Percentiles rank a stretch among this genome's conserved stretches.
phyloP scores from a whole-genome alignment of 1,140 invertebrate species.

The Bombus sibiricus region DNA sequence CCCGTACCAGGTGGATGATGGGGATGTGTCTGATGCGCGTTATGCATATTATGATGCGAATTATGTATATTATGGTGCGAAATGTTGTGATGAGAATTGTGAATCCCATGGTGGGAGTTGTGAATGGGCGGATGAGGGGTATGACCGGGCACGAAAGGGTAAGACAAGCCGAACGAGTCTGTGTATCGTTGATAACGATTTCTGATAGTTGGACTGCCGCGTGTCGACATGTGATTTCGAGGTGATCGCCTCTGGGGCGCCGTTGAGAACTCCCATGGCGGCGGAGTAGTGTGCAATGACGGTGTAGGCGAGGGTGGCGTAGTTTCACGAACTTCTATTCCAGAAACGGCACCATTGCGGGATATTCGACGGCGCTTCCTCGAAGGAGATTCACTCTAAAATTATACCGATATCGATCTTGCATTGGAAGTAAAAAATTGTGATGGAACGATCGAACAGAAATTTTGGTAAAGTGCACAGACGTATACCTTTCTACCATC shows the following conservation, averaged over 20 bases:
- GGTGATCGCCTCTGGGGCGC: constrained; percentile 76
- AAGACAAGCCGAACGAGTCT: constrained; percentile 73
- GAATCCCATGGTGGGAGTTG: constrained; percentile 66
- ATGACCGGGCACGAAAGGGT: constrained; percentile 74
- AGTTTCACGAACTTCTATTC: constrained; percentile 75
- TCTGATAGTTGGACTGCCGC: constrained; percentile 74
- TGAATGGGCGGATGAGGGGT: constrained; percentile 73
- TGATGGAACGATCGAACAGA: background rate
- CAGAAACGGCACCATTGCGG: constrained; percentile 76
- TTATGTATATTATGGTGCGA: constrained; percentile 69
- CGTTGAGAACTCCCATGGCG: constrained; percentile 75
- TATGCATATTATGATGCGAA: constrained; percentile 71
- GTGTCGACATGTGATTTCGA: constrained; percentile 75
- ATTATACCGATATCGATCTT: constrained; percentile 5
- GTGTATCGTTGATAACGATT: constrained; percentile 77
- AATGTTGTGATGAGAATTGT: constrained; percentile 74
- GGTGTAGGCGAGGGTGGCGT: constrained; percentile 74
- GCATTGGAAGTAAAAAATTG: background rate
- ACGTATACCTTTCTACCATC: constrained; percentile 80
- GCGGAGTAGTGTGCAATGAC: constrained; percentile 68
- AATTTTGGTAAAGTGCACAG: background rate
- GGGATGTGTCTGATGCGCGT: constrained; percentile 75
- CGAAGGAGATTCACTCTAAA: constrained; percentile 78
- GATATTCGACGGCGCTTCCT: constrained; percentile 80
- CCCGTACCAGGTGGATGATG: constrained; percentile 76